Base-by-base conservation (phyloP, 2,888 invertebrate species). In the Apodemia duryi region DNA sequence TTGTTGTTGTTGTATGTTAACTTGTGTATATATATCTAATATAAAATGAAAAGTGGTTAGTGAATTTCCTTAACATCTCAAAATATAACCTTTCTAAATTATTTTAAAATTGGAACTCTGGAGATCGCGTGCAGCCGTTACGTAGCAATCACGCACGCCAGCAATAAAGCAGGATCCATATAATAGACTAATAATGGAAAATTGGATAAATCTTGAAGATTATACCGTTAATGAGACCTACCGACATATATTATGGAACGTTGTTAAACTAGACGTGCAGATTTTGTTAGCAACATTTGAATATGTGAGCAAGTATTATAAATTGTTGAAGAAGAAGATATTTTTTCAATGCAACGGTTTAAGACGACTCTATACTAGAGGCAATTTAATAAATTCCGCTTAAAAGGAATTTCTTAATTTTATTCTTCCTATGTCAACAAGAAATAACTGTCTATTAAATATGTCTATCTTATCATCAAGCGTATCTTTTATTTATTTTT, bases 181-280 rank as follows among this genome's bases (percentile, higher is more conserved):
- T 84, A 80, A 83, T 84, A 73, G 74, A 78, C 71, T 72, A 75
- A 75, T 76, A 83, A 81, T 77, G 74, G 80, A 79, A 87, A 86
- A 88, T 87, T 87, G 82, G 85, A 88, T 88, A 86, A 86, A 83
- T 68, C 70, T 75, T 76, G 73, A 75, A 82, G 86, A 84, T 83
- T 79, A 77, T 79, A 74, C 74, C 71, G 76, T 70, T 74, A 73
- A 78, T 78, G 77, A 79, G 72, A 73, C 68, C 66, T 65, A 73
- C 74, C 77, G 76, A 78, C 80, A 82, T 78, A 81, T 82, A 80
- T 83, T 75, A 68, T 76, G 64, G 64, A 68, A 71, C 71, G 67
- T 71, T 70, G 21, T 67, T 52, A 65, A 51, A 66, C 64, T 63
- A 61, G 61, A 61, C 62, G 11, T 57, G 54, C 54, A 32, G 13